Evolutionary conservation across 2,113 vertebrate species (phyloP).

Genomic region (Microtus richardsoni): DNA sequence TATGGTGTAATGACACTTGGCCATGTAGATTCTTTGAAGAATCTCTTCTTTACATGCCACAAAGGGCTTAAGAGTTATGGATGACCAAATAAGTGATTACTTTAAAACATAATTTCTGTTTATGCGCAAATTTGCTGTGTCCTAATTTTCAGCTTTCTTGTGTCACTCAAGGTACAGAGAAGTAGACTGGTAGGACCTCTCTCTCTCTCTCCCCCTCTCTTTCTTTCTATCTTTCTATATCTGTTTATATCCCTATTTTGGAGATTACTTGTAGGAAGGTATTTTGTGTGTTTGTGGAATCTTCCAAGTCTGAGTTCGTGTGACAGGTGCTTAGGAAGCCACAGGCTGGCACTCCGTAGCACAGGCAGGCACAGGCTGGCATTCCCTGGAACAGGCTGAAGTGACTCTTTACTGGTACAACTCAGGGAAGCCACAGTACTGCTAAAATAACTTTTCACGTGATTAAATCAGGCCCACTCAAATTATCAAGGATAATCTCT

Average conservation of each 20-base stretch:
- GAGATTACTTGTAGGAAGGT: not conserved
- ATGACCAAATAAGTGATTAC: not conserved
- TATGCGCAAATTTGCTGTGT: not conserved
- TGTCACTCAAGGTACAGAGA: not conserved
- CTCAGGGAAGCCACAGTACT: not conserved
- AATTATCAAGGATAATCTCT: not conserved
- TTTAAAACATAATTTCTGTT: not conserved
- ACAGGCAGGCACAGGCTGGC: not conserved
- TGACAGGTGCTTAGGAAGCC: not conserved
- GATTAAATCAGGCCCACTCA: not conserved
- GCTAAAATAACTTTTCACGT: not conserved
- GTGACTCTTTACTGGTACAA: not conserved
- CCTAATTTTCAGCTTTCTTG: not conserved
- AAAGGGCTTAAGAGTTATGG: not conserved
- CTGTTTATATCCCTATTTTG: not conserved
- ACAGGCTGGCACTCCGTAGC: not conserved
- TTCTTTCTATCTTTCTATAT: not conserved
- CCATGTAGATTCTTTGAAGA: not conserved
- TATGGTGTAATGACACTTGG: not conserved
- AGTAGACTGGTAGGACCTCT: not conserved
- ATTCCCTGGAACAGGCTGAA: not conserved
- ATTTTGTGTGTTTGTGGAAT: not conserved
- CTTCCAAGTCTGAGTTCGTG: not conserved
- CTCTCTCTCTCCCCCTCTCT: no score
- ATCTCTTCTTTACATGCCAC: not conserved